These are phyloP conservation scores for Xiphorhynchus erythropygius DNA, from an alignment of 2,797 vertebrate genomes.

Conservation along the genomic window DNA sequence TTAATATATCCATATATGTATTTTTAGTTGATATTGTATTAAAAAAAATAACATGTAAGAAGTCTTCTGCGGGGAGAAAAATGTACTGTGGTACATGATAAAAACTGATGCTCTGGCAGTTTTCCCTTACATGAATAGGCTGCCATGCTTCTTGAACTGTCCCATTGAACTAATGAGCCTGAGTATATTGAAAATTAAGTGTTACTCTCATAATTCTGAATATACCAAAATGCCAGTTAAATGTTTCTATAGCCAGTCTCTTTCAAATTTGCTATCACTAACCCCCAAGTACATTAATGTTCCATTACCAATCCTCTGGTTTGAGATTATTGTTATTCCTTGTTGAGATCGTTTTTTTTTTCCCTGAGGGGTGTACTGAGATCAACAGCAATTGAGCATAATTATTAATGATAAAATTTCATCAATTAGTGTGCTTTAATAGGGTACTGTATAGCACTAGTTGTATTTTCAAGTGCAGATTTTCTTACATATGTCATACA, in stretches of 20 bases:
- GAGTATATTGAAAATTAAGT: neutral
- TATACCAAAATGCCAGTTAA: neutral
- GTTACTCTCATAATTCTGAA: neutral
- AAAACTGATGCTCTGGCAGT: neutral
- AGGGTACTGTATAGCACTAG: neutral
- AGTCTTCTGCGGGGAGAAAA: neutral
- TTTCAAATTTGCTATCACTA: conserved; percentile 21
- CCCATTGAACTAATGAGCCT: neutral
- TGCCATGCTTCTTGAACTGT: neutral
- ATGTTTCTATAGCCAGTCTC: neutral
- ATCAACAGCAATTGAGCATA: neutral
- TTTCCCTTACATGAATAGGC: neutral
- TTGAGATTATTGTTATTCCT: conserved; percentile 32
- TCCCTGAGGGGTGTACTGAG: neutral
- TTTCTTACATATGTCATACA: conserved; percentile 51
- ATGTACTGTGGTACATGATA: neutral
- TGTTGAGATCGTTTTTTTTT: neutral
- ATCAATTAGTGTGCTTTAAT: conserved; percentile 43
- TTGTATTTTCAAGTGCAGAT: conserved; percentile 44
- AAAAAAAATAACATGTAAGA: neutral
- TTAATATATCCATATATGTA: neutral
- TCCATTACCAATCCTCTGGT: neutral
- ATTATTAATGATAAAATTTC: conserved; percentile 20
- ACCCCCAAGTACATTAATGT: neutral
- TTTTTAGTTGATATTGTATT: neutral